These are phyloP conservation scores for Thalassoma bifasciatum DNA, from an alignment of 2,113 vertebrate species.

Conservation along the genomic window DNA sequence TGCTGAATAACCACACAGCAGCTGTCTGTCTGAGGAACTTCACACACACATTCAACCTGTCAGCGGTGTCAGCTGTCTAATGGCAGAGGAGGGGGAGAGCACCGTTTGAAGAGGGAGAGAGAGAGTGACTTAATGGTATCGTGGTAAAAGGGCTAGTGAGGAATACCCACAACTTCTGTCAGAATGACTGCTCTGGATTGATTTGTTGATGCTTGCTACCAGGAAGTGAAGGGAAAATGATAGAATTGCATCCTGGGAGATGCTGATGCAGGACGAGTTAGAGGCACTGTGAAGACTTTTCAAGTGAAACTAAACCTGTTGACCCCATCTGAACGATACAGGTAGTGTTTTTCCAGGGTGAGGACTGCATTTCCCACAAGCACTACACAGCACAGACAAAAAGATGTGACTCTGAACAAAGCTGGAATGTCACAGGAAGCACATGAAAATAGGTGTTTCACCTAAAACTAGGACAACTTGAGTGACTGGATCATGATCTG, in stretches of 20 bases:
- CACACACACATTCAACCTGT: slow-evolving; percentile 12
- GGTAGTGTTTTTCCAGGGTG: too few relatives aligned
- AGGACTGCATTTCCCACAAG: too few relatives aligned
- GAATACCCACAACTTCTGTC: neutral
- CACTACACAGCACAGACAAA: too few relatives aligned
- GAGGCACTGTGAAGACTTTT: too few relatives aligned
- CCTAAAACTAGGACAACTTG: too few relatives aligned
- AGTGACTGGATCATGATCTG: too few relatives aligned
- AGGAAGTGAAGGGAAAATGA: neutral
- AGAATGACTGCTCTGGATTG: neutral
- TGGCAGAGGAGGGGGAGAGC: neutral
- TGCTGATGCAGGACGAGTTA: too few relatives aligned
- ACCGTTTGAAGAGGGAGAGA: neutral
- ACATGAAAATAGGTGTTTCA: too few relatives aligned
- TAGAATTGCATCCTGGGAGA: neutral
- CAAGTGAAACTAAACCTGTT: too few relatives aligned
- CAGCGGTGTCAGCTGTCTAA: slow-evolving; percentile 19
- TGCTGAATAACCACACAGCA: slow-evolving; percentile 33
- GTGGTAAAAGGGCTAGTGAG: neutral
- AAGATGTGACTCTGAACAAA: too few relatives aligned
- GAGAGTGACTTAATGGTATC: neutral
- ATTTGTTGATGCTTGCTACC: neutral
- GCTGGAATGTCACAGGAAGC: too few relatives aligned
- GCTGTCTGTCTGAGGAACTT: slow-evolving; percentile 20
- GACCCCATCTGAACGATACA: too few relatives aligned